Conservation (phyloP, 2,888 invertebrate species). For the Sussaba pulchella region DNA sequence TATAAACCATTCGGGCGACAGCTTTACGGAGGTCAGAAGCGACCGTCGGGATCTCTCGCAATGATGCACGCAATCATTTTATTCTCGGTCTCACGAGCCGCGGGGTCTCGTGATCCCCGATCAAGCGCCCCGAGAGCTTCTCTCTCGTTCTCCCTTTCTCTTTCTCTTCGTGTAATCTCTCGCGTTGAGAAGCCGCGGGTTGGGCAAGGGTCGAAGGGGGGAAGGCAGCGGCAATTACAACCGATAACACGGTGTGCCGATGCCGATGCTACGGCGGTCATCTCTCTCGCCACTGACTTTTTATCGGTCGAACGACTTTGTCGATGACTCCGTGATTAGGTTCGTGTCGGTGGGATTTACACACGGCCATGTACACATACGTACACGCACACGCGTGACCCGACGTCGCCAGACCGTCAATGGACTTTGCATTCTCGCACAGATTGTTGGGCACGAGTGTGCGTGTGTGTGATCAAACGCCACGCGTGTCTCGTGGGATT, state of each 20-base stretch:
- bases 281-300: conserved; percentile 27
- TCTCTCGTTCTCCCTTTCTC: conserved; percentile 46
- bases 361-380: too few relatives aligned
- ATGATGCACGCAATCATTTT: conserved; percentile 52
- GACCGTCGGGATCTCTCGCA: conserved; percentile 14
- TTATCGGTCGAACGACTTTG: conserved; percentile 52
- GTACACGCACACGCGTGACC: conserved; percentile 70
- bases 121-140: conserved; percentile 71
- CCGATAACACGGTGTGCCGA: conserved; percentile 61
- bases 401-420: conserved; percentile 55
- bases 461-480: not conserved
- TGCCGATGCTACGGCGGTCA: conserved; percentile 40
- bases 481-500: conserved; percentile 46
- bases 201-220: too few relatives aligned
- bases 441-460: conserved; percentile 22
- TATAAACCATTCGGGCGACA: not conserved
- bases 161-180: conserved; percentile 31
- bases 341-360: conserved; percentile 59
- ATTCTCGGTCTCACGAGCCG: conserved; percentile 58
- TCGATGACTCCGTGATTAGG: conserved; percentile 69
- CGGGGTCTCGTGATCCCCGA: conserved; percentile 74
- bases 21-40: conserved; percentile 21
- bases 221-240: conserved; percentile 74
- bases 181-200: conserved; percentile 78
- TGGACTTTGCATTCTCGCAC: conserved; percentile 58